Percentiles rank a stretch among this genome's conserved stretches.
phyloP scores from a whole-genome alignment of 1,140 invertebrate species.

The Globodera ellingtonae region DNA sequence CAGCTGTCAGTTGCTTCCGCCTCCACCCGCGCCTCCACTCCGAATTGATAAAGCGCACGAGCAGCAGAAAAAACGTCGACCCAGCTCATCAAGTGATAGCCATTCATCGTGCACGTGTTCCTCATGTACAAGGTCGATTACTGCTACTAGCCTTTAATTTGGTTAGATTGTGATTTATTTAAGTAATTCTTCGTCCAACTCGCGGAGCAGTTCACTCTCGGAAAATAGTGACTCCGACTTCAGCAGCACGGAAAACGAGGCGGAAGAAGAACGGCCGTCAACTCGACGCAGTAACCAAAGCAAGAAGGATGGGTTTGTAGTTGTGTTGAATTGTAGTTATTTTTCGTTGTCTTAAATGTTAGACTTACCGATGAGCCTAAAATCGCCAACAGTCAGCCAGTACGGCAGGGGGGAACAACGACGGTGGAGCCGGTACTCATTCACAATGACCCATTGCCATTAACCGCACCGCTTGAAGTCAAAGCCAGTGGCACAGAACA shows the following conservation, averaged over 20 bases:
- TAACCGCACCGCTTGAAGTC: background rate
- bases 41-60: background rate
- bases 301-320: background rate
- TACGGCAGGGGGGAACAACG: background rate
- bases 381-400: background rate
- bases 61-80: background rate
- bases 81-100: background rate
- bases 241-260: background rate
- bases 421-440: background rate
- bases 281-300: background rate
- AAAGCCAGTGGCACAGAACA: background rate
- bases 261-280: background rate
- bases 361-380: background rate
- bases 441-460: background rate
- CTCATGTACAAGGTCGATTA: background rate
- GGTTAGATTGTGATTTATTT: background rate
- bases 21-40: background rate
- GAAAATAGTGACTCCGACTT: background rate
- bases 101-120: constrained; percentile 1
- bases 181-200: background rate
- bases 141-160: background rate
- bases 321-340: background rate
- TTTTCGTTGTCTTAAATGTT: background rate
- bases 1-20: background rate
- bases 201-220: background rate